A percentile compares a stretch with the other conserved stretches of the same genome.
Conservation (phyloP, 2,113 vertebrate species). For the Leucosticte australis region DNA sequence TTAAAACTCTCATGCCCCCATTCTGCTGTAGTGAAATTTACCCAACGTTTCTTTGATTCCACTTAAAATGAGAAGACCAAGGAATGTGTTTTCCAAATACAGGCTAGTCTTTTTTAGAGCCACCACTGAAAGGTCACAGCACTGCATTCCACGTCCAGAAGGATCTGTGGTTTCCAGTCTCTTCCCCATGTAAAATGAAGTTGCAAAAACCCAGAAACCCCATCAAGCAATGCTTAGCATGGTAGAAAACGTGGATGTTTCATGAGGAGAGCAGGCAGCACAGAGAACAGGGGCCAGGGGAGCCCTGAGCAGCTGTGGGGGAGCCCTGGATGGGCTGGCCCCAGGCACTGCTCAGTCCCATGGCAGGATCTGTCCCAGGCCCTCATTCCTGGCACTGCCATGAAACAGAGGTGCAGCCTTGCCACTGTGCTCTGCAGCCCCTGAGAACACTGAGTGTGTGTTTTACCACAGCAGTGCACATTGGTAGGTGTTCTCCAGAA, state of each 20-base stretch:
- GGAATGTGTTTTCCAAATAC: not conserved
- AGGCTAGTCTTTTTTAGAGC: not conserved
- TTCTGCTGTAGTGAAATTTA: not conserved
- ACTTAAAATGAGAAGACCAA: not conserved
- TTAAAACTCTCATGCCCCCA: not conserved
- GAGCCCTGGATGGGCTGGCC: not conserved
- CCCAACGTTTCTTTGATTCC: not conserved
- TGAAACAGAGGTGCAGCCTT: not conserved
- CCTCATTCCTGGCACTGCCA: not conserved
- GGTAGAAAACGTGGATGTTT: not conserved
- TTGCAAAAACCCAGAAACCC: not conserved
- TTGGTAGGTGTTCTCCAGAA: not conserved
- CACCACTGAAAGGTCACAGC: not conserved
- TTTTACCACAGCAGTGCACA: not conserved
- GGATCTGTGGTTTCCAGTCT: not conserved
- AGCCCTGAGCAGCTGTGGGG: not conserved
- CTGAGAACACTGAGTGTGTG: fast-evolving
- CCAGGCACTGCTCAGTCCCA: not conserved
- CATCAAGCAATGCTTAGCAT: not conserved
- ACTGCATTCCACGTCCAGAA: not conserved
- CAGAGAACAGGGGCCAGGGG: not conserved
- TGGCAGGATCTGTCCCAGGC: not conserved
- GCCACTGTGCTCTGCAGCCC: not conserved
- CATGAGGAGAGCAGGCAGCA: not conserved
- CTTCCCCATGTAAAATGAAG: not conserved